A percentile compares a stretch with the other conserved stretches of the same genome.
These are phyloP conservation scores for Nyctibius grandis DNA, from an alignment of 2,797 vertebrate species.

Conservation along the genomic window DNA sequence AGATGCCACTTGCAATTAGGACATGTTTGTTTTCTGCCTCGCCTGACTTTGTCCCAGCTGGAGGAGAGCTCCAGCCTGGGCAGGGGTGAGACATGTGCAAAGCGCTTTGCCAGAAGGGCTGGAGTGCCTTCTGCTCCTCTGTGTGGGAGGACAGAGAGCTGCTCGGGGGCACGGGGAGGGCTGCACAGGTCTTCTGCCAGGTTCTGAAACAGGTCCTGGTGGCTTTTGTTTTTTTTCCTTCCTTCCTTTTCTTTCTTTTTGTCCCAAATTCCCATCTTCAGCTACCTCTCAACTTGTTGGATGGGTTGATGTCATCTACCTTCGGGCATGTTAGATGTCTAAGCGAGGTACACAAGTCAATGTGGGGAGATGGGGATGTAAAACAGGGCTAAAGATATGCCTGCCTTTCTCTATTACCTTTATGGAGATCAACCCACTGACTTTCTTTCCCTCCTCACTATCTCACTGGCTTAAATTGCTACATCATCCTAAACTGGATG, in stretches of 20 bases:
- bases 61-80: not conserved
- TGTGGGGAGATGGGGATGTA: rapidly evolving
- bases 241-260: not conserved
- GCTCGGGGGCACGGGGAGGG: not conserved
- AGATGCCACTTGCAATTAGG: conserved; percentile 58
- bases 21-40: not conserved
- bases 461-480: not conserved
- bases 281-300: rapidly evolving
- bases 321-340: not conserved
- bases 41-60: not conserved
- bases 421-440: not conserved
- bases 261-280: not conserved
- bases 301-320: not conserved
- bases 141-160: not conserved
- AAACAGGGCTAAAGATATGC: not conserved
- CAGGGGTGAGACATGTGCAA: not conserved
- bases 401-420: not conserved
- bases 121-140: not conserved
- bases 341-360: rapidly evolving
- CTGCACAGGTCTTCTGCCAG: not conserved
- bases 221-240: rapidly evolving
- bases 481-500: not conserved
- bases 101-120: not conserved
- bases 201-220: not conserved
- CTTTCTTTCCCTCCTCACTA: not conserved